phyloP scores from a whole-genome alignment of 2,888 invertebrate species.

The Brachypalpus laphriformis region DNA sequence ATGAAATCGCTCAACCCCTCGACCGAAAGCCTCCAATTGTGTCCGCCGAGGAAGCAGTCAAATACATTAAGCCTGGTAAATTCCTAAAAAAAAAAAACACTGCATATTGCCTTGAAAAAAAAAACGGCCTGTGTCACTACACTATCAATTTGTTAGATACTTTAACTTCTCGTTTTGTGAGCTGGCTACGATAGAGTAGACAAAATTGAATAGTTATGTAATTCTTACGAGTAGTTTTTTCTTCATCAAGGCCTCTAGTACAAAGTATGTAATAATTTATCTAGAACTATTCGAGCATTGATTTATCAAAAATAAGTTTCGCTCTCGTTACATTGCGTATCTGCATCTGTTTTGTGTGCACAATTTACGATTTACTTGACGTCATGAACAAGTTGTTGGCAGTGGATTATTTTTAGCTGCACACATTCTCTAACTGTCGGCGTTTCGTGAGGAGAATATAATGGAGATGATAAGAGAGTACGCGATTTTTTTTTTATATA shows the following conservation, averaged over 20 bases:
- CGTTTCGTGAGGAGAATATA: background rate
- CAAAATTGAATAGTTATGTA: constrained; percentile 43
- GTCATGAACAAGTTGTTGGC: constrained; percentile 62
- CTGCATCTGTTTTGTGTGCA: constrained; percentile 4
- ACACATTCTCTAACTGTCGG: background rate
- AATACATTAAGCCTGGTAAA: constrained; percentile 91
- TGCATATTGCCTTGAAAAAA: background rate
- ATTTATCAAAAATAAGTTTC: background rate
- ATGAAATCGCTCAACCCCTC: constrained; percentile 91
- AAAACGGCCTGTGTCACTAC: background rate
- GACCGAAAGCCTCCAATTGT: constrained; percentile 89
- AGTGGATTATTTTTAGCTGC: constrained; percentile 52
- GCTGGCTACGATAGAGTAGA: background rate
- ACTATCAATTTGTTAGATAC: too few relatives aligned
- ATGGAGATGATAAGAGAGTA: background rate
- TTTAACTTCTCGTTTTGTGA: background rate
- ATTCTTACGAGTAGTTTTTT: constrained; percentile 14
- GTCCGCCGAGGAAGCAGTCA: constrained; percentile 90
- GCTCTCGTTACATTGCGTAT: background rate
- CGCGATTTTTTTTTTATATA: constrained; percentile 22
- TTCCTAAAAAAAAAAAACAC: constrained; percentile 52
- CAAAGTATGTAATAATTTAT: background rate
- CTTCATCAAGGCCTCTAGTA: constrained; percentile 9
- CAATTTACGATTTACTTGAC: constrained; percentile 10
- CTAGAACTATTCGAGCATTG: background rate